Evolutionary conservation across 2,113 vertebrate genomes (phyloP).

Genomic region (Bucco capensis): DNA sequence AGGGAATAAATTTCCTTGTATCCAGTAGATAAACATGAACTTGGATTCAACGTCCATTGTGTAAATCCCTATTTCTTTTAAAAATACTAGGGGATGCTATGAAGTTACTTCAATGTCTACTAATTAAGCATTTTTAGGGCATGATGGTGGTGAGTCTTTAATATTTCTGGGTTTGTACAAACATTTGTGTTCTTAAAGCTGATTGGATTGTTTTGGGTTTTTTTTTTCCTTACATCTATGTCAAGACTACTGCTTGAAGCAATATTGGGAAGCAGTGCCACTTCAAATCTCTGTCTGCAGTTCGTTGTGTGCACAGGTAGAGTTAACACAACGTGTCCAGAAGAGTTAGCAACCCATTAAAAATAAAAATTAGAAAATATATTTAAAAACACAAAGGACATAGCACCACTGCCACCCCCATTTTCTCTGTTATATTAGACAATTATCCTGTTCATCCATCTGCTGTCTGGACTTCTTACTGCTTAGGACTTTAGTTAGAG

Average conservation of each 20-base stretch:
- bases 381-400: not conserved
- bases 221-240: not conserved
- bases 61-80: not conserved
- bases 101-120: not conserved
- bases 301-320: not conserved
- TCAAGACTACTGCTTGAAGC: not conserved
- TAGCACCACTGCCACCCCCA: not conserved
- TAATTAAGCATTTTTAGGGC: not conserved
- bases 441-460: not conserved
- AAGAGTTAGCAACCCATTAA: not conserved
- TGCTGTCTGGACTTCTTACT: not conserved
- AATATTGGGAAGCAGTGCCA: not conserved
- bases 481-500: not conserved
- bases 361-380: not conserved
- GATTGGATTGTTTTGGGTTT: not conserved
- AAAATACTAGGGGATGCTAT: not conserved
- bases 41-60: not conserved
- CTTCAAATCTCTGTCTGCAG: not conserved
- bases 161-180: rapidly evolving
- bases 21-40: not conserved
- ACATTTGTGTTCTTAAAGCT: not conserved
- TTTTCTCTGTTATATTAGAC: not conserved
- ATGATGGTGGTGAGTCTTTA: not conserved
- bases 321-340: not conserved
- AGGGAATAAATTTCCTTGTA: not conserved